Conservation (phyloP, 2,113 vertebrate species). For the Geococcyx californianus region DNA sequence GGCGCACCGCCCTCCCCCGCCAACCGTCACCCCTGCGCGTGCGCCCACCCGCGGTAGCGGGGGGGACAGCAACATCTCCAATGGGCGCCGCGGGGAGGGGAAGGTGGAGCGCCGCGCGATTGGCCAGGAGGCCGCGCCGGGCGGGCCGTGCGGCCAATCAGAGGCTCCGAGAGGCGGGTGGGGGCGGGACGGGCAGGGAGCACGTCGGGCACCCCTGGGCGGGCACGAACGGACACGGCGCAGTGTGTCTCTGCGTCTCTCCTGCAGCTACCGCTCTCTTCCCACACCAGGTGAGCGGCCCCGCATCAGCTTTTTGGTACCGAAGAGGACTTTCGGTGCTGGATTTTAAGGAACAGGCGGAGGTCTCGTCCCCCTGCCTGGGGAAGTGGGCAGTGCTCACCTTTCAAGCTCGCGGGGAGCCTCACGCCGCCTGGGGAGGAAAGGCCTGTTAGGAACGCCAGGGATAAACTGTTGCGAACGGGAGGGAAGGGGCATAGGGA, state of each 20-base stretch:
- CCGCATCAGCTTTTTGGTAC: rapidly evolving
- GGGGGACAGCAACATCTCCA: too few species aligned
- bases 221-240: too few species aligned
- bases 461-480: rapidly evolving
- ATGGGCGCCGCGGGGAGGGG: not conserved
- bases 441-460: rapidly evolving
- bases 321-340: rapidly evolving
- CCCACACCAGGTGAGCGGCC: not conserved
- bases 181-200: not conserved
- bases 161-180: not conserved
- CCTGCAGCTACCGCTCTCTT: not conserved
- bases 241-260: too few species aligned
- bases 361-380: too few species aligned
- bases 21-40: not conserved
- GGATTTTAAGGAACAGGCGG: not conserved
- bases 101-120: not conserved
- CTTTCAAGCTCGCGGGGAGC: not conserved
- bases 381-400: not conserved
- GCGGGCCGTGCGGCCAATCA: not conserved
- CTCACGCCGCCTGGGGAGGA: rapidly evolving
- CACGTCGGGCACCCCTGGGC: not conserved
- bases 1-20: too few species aligned
- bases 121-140: not conserved
- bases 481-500: rapidly evolving
- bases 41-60: not conserved